Evolutionary conservation across 2,113 vertebrate species (phyloP).

Genomic region (Balaeniceps rex): DNA sequence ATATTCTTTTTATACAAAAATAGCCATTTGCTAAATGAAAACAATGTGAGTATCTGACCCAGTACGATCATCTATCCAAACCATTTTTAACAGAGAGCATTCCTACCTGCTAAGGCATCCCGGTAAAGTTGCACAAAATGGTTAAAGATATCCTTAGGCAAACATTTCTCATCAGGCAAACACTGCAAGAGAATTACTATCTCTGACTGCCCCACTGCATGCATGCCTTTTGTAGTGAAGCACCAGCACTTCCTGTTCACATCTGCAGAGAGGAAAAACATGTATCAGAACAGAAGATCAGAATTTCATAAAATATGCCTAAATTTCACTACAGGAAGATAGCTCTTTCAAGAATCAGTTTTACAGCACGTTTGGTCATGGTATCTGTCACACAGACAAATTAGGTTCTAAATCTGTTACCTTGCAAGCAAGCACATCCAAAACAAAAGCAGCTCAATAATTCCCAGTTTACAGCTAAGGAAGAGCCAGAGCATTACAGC

Average conservation of each 20-base stretch:
- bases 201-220: slow-evolving; percentile 94
- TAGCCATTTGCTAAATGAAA: neutral
- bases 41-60: neutral
- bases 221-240: slow-evolving; percentile 96
- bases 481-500: neutral
- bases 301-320: neutral
- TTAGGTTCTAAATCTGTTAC: neutral
- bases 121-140: slow-evolving; percentile 97
- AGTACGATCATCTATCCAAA: neutral
- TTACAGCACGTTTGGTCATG: neutral
- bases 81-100: neutral
- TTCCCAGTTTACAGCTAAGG: neutral
- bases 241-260: slow-evolving; percentile 99
- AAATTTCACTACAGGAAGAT: neutral
- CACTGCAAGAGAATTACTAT: slow-evolving; percentile 95
- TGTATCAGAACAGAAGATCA: neutral
- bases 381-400: neutral
- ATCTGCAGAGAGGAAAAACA: slow-evolving; percentile 72
- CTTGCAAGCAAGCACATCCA: neutral
- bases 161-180: slow-evolving; percentile 95
- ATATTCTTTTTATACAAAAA: neutral
- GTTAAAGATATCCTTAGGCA: slow-evolving; percentile 95
- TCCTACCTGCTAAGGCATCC: slow-evolving; percentile 89
- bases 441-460: neutral
- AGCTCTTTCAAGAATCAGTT: neutral